Conservation (phyloP, 1,140 invertebrate species). For the Sitobion miscanthi region DNA sequence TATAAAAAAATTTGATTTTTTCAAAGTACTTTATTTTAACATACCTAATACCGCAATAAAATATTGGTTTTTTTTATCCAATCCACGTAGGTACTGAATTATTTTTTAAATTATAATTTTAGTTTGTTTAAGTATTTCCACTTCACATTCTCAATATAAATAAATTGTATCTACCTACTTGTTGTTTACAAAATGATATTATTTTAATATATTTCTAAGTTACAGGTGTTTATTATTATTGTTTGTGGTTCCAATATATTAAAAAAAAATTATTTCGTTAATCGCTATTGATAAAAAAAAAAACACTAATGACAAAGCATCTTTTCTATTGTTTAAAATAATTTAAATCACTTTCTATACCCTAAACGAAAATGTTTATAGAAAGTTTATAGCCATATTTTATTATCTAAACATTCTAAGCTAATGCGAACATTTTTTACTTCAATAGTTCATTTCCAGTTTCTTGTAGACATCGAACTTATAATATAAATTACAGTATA, state of each 20-base stretch:
- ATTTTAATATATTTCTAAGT: neutral
- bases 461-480: too few relatives aligned
- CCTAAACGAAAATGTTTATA: neutral
- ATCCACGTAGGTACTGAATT: too few relatives aligned
- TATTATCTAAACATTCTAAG: too few relatives aligned
- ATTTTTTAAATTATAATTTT: neutral
- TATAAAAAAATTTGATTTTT: neutral
- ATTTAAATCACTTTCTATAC: neutral
- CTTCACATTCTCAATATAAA: neutral
- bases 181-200: neutral
- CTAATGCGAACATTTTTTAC: too few relatives aligned
- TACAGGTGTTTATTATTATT: neutral
- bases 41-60: neutral
- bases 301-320: neutral
- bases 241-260: neutral
- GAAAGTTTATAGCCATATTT: too few relatives aligned
- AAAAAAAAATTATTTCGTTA: neutral
- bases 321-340: neutral
- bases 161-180: neutral
- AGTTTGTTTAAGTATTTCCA: too few relatives aligned
- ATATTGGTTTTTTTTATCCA: too few relatives aligned
- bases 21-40: neutral
- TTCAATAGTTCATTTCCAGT: too few relatives aligned
- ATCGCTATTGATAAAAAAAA: neutral
- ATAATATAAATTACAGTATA: too few relatives aligned